Evolutionary conservation across 1,140 invertebrate genomes (phyloP).

Genomic region (Tribolium madens): DNA sequence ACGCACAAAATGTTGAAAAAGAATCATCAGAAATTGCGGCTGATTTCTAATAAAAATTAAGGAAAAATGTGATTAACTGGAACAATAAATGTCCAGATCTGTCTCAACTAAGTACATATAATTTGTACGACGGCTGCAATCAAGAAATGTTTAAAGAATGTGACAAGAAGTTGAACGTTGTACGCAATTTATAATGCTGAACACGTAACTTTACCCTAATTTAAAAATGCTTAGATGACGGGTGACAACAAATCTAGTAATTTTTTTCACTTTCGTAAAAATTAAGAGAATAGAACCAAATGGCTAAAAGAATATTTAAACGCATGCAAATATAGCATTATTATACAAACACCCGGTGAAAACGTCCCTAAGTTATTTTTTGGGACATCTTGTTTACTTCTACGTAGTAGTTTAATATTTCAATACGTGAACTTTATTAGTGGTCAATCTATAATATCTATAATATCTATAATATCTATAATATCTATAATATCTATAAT

Average conservation of each 20-base stretch:
- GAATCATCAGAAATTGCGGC: background rate
- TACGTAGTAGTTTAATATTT: too few relatives aligned
- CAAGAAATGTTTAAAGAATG: background rate
- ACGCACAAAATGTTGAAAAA: background rate
- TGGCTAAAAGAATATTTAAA: background rate
- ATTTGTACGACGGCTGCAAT: background rate
- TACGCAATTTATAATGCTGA: background rate
- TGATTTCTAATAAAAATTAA: background rate
- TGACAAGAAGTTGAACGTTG: background rate
- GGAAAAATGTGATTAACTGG: background rate
- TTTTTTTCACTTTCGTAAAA: too few relatives aligned
- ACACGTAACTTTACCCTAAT: background rate
- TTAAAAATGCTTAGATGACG: background rate
- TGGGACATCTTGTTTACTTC: too few relatives aligned
- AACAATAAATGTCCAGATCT: background rate
- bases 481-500: too few relatives aligned
- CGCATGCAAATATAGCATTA: too few relatives aligned
- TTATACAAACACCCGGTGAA: too few relatives aligned
- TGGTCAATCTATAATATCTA: too few relatives aligned
- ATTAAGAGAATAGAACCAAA: background rate
- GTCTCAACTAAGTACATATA: background rate
- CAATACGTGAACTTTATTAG: too few relatives aligned
- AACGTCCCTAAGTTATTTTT: too few relatives aligned
- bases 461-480: too few relatives aligned
- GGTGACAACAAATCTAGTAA: too few relatives aligned